Evolutionary conservation across 2,888 invertebrate genomes (phyloP), one percentile per base, ranked within the genome.

Genomic region (Teleiodes luculella): DNA sequence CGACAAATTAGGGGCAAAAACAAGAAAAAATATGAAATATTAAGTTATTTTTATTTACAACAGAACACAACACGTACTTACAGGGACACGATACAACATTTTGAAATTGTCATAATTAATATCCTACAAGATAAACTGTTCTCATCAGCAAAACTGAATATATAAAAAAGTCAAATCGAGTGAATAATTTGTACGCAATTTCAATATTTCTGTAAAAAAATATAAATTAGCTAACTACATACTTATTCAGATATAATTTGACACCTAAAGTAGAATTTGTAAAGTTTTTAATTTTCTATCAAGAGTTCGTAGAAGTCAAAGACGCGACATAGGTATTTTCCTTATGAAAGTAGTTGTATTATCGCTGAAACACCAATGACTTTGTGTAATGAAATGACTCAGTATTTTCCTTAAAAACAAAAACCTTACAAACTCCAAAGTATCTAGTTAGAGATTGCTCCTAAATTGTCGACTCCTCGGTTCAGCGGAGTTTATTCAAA

Each of bases 371-470:
- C n/a, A n/a, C n/a, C n/a, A n/a, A n/a, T n/a, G n/a, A n/a, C n/a
- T n/a, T n/a, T n/a, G n/a, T n/a, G n/a, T n/a, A n/a, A n/a, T n/a
- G n/a, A n/a, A n/a, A n/a, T n/a, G n/a, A n/a, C n/a, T n/a, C 24
- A 6, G 6, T 6, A 24, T 24, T 24, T 4, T 39, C 16, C 14
- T 7, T 53, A 1, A 43, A 43, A 43, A 24, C 2, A 8, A 20
- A 43, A 24, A 8, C 20, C 55, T 58, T 47, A 59, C 55, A 55
- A 60, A 58, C 5, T 47, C 43, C 54, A 56, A 64, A 64, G 60
- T 67, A 63, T 59, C 41, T 65, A 65, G 61, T 61, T 60, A 66
- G 66, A 69, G 68, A 69, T 69, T 67, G 63, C 66, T 63, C 62
- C 61, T 67, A 64, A 39, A 52, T 54, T 59, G 57, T 54, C 53